Evolutionary conservation across 2,888 invertebrate genomes (phyloP).

Genomic region (Deilephila elpenor): DNA sequence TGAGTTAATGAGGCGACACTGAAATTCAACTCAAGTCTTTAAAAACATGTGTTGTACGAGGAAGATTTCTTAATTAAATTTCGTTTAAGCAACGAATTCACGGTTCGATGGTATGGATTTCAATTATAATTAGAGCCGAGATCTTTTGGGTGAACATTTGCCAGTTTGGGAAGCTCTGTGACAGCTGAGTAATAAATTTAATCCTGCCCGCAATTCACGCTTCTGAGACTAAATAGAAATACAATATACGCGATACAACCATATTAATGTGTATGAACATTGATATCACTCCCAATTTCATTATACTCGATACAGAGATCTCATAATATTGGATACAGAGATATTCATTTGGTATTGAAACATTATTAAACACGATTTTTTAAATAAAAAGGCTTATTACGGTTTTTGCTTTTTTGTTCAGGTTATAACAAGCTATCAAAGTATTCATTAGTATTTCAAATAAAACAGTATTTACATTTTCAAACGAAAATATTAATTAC

Average conservation of each 20-base stretch:
- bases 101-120: slow-evolving; percentile 44
- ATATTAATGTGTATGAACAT: neutral
- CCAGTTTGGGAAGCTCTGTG: slow-evolving; percentile 36
- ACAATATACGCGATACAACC: neutral
- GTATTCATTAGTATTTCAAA: too few species aligned
- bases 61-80: slow-evolving; percentile 52
- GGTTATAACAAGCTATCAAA: too few species aligned
- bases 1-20: neutral
- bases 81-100: slow-evolving; percentile 50
- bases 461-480: neutral
- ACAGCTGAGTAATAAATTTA: slow-evolving; percentile 44
- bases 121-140: slow-evolving; percentile 46
- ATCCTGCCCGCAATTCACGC: slow-evolving; percentile 28
- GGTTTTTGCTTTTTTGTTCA: too few species aligned
- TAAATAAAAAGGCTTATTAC: too few species aligned
- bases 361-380: too few species aligned
- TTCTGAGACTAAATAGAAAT: neutral
- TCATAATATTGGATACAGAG: too few species aligned
- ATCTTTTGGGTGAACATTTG: slow-evolving; percentile 33
- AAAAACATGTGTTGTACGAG: slow-evolving; percentile 21
- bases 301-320: too few species aligned
- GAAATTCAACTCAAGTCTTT: neutral
- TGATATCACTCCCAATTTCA: too few species aligned
- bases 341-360: too few species aligned
- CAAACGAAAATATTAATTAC: too few species aligned